These are phyloP conservation scores for Rhagonycha fulva DNA, from an alignment of 2,888 invertebrate genomes.

Conservation along the genomic window DNA sequence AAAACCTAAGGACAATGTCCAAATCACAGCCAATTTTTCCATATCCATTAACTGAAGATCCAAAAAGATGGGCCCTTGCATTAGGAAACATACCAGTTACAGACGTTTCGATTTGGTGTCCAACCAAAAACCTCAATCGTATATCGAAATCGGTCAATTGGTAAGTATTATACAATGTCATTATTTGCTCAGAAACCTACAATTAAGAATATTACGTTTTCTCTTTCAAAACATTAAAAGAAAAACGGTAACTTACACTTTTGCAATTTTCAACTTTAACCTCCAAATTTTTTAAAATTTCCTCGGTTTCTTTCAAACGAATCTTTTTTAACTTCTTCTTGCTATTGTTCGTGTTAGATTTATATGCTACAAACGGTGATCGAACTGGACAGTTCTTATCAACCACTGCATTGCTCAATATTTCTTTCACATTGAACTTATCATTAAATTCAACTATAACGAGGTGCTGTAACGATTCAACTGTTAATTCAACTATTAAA, in stretches of 20 bases:
- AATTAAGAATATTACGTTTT: conserved; percentile 12
- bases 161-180: conserved; percentile 63
- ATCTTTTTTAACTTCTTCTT: conserved; percentile 36
- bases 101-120: conserved; percentile 72
- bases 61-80: conserved; percentile 77
- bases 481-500: background rate
- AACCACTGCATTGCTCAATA: conserved; percentile 63
- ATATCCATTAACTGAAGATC: conserved; percentile 89
- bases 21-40: conserved; percentile 84
- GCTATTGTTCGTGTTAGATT: conserved; percentile 37
- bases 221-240: background rate
- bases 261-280: conserved; percentile 48
- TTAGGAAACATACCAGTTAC: conserved; percentile 74
- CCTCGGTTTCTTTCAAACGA: background rate
- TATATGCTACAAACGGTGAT: conserved; percentile 77
- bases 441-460: conserved; percentile 74
- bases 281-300: conserved; percentile 18
- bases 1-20: conserved; percentile 69
- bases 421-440: conserved; percentile 59
- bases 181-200: conserved; percentile 70
- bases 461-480: conserved; percentile 62
- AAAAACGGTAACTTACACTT: background rate
- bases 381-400: conserved; percentile 66
- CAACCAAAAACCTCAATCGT: conserved; percentile 76
- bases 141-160: conserved; percentile 73